A percentile compares a stretch with the other conserved stretches of the same genome.
Conservation (phyloP, 1,140 invertebrate species). For the Drosophila watanabei region DNA sequence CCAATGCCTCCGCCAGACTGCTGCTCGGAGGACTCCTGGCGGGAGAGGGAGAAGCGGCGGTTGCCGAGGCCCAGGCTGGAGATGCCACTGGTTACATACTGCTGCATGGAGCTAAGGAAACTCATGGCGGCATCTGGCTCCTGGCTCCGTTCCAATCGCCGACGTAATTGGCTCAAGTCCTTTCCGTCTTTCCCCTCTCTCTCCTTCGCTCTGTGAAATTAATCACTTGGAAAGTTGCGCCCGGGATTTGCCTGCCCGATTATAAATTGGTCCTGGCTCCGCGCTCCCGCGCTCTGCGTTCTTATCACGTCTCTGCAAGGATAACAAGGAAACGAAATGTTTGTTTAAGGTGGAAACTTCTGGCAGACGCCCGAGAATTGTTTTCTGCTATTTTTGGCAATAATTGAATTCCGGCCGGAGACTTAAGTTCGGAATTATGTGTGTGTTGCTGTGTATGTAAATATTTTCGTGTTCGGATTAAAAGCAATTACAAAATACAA, state of each 20-base stretch:
- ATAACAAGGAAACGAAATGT: slow-evolving; percentile 41
- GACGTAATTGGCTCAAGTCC: slow-evolving; percentile 73
- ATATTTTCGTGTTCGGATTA: slow-evolving; percentile 34
- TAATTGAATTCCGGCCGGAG: slow-evolving; percentile 56
- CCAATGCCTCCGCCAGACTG: slow-evolving; percentile 42
- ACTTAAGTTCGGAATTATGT: slow-evolving; percentile 39
- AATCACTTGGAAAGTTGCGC: slow-evolving; percentile 77
- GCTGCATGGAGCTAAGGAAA: slow-evolving; percentile 93
- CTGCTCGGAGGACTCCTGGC: slow-evolving; percentile 87
- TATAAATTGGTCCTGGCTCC: slow-evolving; percentile 57
- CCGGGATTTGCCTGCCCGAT: slow-evolving; percentile 66
- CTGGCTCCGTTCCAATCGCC: slow-evolving; percentile 38
- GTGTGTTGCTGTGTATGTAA: slow-evolving; percentile 7
- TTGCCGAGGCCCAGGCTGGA: slow-evolving; percentile 92
- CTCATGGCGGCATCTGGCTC: slow-evolving; percentile 88
- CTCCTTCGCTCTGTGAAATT: slow-evolving; percentile 54
- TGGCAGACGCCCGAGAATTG: slow-evolving; percentile 34
- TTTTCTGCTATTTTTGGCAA: slow-evolving; percentile 59
- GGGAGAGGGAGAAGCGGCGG: slow-evolving; percentile 90
- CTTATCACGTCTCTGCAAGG: slow-evolving; percentile 59
- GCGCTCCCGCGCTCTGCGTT: slow-evolving; percentile 16
- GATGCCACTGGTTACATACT: slow-evolving; percentile 92
- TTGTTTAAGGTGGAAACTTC: slow-evolving; percentile 40
- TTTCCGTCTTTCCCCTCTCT: slow-evolving; percentile 11
- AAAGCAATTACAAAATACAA: slow-evolving; percentile 56